phyloP scores from a whole-genome alignment of 2,888 invertebrate species.

The Saturnia pavonia region DNA sequence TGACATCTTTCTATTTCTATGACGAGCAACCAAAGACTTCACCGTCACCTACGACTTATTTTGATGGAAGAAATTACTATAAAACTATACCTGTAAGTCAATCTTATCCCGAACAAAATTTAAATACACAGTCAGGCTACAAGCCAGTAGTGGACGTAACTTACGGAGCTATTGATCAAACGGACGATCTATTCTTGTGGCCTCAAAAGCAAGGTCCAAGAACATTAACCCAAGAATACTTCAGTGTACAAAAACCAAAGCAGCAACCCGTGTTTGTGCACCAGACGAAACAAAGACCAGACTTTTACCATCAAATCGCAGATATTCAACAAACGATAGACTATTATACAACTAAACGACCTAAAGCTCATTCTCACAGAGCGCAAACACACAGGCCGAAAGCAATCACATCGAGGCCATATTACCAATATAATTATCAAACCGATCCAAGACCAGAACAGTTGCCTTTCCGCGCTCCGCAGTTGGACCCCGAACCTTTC shows the following conservation, averaged over 20 bases:
- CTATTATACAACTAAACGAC: constrained; percentile 82
- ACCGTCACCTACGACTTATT: constrained; percentile 78
- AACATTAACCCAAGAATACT: constrained; percentile 78
- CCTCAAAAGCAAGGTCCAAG: constrained; percentile 78
- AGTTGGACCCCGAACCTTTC: constrained; percentile 83
- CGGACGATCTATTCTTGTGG: constrained; percentile 73
- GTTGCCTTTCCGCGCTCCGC: constrained; percentile 73
- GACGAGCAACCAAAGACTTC: constrained; percentile 83
- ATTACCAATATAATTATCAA: constrained; percentile 88
- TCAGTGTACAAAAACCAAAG: constrained; percentile 75
- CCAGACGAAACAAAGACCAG: constrained; percentile 69
- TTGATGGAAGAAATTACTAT: constrained; percentile 73
- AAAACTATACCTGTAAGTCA: constrained; percentile 61
- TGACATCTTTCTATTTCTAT: constrained; percentile 86
- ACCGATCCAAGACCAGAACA: constrained; percentile 77
- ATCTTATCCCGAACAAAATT: constrained; percentile 53
- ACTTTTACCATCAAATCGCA: constrained; percentile 85
- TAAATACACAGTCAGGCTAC: constrained; percentile 60
- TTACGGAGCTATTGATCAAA: constrained; percentile 72
- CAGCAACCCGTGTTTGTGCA: constrained; percentile 65
- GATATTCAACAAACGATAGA: constrained; percentile 85
- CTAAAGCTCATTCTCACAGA: constrained; percentile 71
- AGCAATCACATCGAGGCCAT: constrained; percentile 79
- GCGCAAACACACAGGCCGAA: constrained; percentile 73
- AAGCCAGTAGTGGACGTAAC: constrained; percentile 68